phyloP scores from a whole-genome alignment of 2,113 vertebrate genomes.

The Ictalurus furcatus region DNA sequence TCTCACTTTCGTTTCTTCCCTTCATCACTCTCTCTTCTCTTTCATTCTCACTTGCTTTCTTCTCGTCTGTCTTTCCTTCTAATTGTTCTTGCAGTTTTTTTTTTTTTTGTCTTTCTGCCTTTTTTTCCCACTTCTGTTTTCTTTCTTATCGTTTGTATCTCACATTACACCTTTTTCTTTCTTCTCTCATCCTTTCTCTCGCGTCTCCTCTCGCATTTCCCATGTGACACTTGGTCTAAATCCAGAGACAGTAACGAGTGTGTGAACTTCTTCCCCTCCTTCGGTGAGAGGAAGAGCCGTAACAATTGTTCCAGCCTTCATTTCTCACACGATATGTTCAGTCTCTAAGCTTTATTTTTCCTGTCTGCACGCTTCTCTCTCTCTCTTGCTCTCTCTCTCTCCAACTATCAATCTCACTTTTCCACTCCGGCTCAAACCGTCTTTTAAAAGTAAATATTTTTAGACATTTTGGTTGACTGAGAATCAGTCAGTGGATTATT shows the following conservation, averaged over 20 bases:
- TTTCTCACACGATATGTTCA: conserved; percentile 72
- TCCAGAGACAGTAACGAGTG: conserved; percentile 50
- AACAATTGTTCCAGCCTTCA: neutral
- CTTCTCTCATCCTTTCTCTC: neutral
- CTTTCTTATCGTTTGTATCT: neutral
- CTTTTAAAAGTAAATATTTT: neutral
- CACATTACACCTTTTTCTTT: neutral
- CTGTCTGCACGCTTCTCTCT: neutral
- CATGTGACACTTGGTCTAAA: conserved; percentile 3
- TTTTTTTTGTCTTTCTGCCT: neutral
- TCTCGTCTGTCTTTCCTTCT: neutral
- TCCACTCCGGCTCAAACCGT: neutral
- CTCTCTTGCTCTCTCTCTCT: neutral
- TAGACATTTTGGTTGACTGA: neutral
- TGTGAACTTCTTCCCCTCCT: neutral
- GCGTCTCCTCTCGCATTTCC: neutral
- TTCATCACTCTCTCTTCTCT: neutral
- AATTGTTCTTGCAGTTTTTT: neutral
- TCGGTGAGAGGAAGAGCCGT: neutral
- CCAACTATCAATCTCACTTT: neutral
- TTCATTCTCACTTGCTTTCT: neutral
- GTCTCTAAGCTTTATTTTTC: conserved; percentile 84
- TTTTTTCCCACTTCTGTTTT: neutral
- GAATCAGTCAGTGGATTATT: neutral
- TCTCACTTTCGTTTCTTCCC: neutral